phyloP scores from a whole-genome alignment of 2,113 vertebrate genomes.

The rabbit (Oryctolagus cuniculus) region DNA sequence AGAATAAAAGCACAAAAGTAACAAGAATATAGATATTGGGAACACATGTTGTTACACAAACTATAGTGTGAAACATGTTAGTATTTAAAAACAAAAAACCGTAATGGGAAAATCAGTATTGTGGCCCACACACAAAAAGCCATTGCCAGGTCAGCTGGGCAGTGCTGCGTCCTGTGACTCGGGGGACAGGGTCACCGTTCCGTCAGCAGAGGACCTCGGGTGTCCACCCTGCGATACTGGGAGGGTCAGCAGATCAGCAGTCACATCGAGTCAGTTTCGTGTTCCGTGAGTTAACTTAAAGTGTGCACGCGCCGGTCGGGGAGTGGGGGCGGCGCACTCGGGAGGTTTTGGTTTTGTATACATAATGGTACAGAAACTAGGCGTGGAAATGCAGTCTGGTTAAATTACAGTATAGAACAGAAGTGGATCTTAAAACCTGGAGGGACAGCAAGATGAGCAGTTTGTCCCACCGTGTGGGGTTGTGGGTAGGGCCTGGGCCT shows the following conservation, averaged over 20 bases:
- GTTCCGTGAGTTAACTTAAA: slow-evolving; percentile 89
- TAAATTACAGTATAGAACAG: slow-evolving; percentile 93
- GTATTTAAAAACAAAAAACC: slow-evolving; percentile 88
- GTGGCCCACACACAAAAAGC: slow-evolving; percentile 87
- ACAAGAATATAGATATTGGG: slow-evolving; percentile 96
- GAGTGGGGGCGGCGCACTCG: slow-evolving; percentile 73
- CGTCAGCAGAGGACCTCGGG: slow-evolving; percentile 92
- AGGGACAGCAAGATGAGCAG: slow-evolving; percentile 82
- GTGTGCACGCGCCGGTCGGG: slow-evolving; percentile 78
- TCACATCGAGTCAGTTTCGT: slow-evolving; percentile 90
- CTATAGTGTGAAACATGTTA: slow-evolving; percentile 91
- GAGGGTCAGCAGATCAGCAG: slow-evolving; percentile 90
- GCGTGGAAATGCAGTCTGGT: slow-evolving; percentile 90
- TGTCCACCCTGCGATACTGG: slow-evolving; percentile 89
- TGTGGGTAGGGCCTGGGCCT: slow-evolving; percentile 83
- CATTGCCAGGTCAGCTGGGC: slow-evolving; percentile 89
- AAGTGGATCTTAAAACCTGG: slow-evolving; percentile 91
- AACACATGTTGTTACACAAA: slow-evolving; percentile 95
- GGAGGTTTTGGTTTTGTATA: slow-evolving; percentile 90
- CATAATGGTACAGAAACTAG: slow-evolving; percentile 93
- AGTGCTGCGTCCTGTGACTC: slow-evolving; percentile 87
- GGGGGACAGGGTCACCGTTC: slow-evolving; percentile 87
- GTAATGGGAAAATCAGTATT: slow-evolving; percentile 85
- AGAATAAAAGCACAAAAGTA: slow-evolving; percentile 97
- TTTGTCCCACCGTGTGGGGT: slow-evolving; percentile 84